Evolutionary conservation across 1,140 invertebrate genomes (phyloP).

Genomic region (Hesperophylax magnus): DNA sequence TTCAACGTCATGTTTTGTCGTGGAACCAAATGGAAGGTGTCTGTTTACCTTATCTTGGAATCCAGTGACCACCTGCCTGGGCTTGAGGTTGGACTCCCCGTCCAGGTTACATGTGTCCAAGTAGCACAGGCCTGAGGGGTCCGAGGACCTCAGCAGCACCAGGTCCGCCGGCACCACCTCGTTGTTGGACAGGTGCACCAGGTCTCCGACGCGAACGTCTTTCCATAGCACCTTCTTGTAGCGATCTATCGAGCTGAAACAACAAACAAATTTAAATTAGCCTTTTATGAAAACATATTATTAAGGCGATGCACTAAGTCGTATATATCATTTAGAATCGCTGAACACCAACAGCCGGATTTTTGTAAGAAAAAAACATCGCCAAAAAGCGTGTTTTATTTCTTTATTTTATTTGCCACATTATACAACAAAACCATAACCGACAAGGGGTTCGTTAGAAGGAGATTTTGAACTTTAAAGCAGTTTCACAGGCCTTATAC

Average conservation of each 20-base stretch:
- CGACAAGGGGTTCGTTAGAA: too few species aligned
- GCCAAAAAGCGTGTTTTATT: too few species aligned
- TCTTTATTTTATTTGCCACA: too few species aligned
- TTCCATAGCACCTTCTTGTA: conserved; percentile 93
- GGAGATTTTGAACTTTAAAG: too few species aligned
- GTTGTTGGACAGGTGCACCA: conserved; percentile 96
- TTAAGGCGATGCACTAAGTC: too few species aligned
- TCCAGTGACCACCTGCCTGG: conserved; percentile 86
- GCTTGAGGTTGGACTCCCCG: conserved; percentile 99
- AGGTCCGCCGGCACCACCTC: conserved; percentile 97
- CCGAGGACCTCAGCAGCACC: conserved; percentile 89
- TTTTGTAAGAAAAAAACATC: too few species aligned
- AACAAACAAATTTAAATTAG: conserved; percentile 55
- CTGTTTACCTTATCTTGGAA: conserved; percentile 75
- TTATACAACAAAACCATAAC: too few species aligned
- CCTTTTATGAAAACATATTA: not conserved
- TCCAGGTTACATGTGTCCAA: conserved; percentile 98
- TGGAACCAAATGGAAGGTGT: too few species aligned
- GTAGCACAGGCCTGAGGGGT: conserved; percentile 95
- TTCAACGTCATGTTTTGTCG: too few species aligned
- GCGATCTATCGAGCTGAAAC: conserved; percentile 82
- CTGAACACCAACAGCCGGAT: too few species aligned
- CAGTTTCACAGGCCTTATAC: too few species aligned
- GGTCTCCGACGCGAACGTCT: conserved; percentile 92
- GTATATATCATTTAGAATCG: too few species aligned